Percentiles rank a stretch among this genome's conserved stretches.
phyloP scores from a whole-genome alignment of 2,113 vertebrate species.

The Thunnus thynnus region DNA sequence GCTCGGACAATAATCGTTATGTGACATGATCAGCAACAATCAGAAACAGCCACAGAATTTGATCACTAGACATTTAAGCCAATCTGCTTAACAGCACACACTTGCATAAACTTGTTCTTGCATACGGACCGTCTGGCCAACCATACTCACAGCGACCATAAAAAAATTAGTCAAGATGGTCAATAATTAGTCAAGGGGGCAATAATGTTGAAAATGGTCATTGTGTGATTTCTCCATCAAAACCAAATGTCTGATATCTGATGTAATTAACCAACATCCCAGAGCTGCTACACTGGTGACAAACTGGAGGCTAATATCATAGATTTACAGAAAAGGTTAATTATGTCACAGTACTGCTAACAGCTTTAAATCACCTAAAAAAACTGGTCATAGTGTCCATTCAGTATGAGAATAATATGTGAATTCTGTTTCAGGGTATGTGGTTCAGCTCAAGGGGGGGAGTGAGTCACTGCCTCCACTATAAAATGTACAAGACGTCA shows the following conservation, averaged over 20 bases:
- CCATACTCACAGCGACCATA: conserved; percentile 33
- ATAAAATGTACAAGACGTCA: conserved; percentile 10
- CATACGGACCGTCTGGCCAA: conserved; percentile 53
- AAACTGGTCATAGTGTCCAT: not conserved
- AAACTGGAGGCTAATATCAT: conserved; percentile 20
- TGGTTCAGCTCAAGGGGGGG: conserved; percentile 12
- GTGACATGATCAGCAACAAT: conserved; percentile 32
- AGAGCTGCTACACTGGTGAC: conserved; percentile 14
- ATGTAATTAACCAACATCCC: conserved; percentile 40
- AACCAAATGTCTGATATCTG: conserved; percentile 35
- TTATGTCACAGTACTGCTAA: not conserved
- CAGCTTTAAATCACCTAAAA: not conserved
- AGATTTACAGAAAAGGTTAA: conserved; percentile 14
- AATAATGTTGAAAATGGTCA: conserved; percentile 22
- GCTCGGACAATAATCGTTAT: not conserved
- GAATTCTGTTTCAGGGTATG: conserved; percentile 7
- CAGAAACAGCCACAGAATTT: conserved; percentile 25
- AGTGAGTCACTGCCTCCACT: conserved; percentile 1
- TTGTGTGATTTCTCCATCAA: conserved; percentile 6
- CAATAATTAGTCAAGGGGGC: conserved; percentile 25
- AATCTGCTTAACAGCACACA: conserved; percentile 25
- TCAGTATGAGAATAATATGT: conserved; percentile 1
- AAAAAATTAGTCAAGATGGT: conserved; percentile 40
- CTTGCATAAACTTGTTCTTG: conserved; percentile 45
- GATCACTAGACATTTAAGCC: conserved; percentile 30